Conservation (phyloP, 2,888 invertebrate species). For the Dichetophora obliterata region DNA sequence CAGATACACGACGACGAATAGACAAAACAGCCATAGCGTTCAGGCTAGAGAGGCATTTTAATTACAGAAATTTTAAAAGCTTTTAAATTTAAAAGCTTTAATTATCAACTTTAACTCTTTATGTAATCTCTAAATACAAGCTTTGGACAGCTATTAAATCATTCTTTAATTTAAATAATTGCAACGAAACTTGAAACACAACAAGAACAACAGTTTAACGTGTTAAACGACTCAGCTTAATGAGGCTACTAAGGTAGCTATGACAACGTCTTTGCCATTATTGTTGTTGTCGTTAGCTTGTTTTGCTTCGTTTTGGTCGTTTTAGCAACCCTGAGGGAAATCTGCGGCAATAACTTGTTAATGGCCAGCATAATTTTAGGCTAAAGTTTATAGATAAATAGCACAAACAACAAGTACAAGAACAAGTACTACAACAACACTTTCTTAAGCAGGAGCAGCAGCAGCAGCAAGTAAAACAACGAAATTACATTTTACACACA, state of each 20-base stretch:
- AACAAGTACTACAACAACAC: slow-evolving; percentile 21
- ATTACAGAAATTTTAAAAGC: too few species aligned
- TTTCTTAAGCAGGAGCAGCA: slow-evolving; percentile 28
- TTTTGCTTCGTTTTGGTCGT: neutral
- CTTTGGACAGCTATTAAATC: too few species aligned
- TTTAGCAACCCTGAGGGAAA: neutral
- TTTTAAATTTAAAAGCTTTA: too few species aligned
- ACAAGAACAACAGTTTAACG: neutral
- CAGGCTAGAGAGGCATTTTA: too few species aligned
- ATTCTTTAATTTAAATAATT: too few species aligned
- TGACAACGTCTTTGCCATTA: neutral
- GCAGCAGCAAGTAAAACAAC: neutral
- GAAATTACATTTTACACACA: neutral
- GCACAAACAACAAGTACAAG: neutral
- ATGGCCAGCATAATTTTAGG: neutral
- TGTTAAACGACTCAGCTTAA: neutral
- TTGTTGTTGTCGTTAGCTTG: neutral
- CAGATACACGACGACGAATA: too few species aligned
- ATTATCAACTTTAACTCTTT: too few species aligned
- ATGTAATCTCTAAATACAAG: too few species aligned
- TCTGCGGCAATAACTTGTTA: neutral
- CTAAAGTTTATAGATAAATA: neutral
- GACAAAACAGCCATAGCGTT: too few species aligned
- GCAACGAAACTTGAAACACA: neutral
- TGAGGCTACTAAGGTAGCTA: neutral